Evolutionary conservation across 1,140 invertebrate genomes (phyloP).

Genomic region (Chelonus insularis): DNA sequence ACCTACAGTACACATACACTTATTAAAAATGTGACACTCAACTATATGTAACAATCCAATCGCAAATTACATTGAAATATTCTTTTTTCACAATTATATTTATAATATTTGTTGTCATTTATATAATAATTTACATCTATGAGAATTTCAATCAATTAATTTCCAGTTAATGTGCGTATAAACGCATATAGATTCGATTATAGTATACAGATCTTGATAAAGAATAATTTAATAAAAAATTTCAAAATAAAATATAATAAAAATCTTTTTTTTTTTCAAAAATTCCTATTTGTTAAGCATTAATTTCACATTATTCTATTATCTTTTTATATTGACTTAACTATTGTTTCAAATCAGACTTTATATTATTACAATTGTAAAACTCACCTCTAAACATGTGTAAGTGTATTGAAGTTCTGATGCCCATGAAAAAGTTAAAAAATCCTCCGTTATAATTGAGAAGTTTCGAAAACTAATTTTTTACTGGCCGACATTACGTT

Average conservation of each 20-base stretch:
- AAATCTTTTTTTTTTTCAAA: background rate
- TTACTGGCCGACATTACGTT: background rate
- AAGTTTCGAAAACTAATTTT: background rate
- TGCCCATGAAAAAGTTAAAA: too few species aligned
- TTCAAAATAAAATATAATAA: too few species aligned
- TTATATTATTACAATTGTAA: too few species aligned
- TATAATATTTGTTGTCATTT: background rate
- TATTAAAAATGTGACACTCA: background rate
- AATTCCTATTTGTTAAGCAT: background rate
- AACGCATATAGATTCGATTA: slow-evolving; percentile 3
- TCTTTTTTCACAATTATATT: background rate
- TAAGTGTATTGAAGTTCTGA: too few species aligned
- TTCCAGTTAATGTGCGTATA: slow-evolving; percentile 11
- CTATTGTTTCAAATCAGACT: slow-evolving; percentile 17
- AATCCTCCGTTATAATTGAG: too few species aligned
- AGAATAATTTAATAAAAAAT: too few species aligned
- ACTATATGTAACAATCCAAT: background rate
- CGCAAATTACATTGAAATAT: slow-evolving; percentile 5
- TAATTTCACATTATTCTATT: background rate
- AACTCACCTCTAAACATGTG: too few species aligned
- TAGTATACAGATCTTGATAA: background rate
- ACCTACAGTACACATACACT: background rate
- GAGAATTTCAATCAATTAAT: too few species aligned
- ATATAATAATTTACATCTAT: background rate
- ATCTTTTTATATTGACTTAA: slow-evolving; percentile 15